Percentiles rank a stretch among this genome's conserved stretches.
Conservation (phyloP, 2,888 invertebrate genomes). For the Apamea anceps region DNA sequence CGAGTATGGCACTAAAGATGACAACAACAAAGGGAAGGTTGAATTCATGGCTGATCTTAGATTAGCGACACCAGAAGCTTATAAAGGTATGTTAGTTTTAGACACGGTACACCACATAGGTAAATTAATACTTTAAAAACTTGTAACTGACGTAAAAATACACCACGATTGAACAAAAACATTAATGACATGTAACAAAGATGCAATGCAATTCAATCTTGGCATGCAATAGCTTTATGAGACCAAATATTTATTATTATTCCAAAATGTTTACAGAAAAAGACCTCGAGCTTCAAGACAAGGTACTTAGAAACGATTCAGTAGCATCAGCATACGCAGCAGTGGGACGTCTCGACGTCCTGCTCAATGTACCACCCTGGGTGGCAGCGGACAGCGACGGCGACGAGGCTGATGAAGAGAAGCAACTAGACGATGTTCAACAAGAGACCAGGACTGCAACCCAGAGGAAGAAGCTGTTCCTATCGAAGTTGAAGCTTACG, state of each 20-base stretch:
- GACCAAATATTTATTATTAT: not conserved
- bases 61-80: conserved; percentile 90
- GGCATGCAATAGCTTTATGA: not conserved
- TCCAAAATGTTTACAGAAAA: conserved; percentile 79
- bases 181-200: not conserved
- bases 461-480: conserved; percentile 90
- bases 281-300: conserved; percentile 91
- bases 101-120: not conserved
- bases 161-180: not conserved
- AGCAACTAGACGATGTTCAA: conserved; percentile 18
- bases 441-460: conserved; percentile 65
- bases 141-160: not conserved
- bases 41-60: conserved; percentile 91
- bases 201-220: not conserved
- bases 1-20: conserved; percentile 79
- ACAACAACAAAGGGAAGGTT: conserved; percentile 87
- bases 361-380: conserved; percentile 74
- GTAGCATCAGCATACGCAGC: conserved; percentile 88
- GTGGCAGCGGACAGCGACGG: conserved; percentile 49
- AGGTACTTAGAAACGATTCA: conserved; percentile 86
- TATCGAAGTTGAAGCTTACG: conserved; percentile 90
- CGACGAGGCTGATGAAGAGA: conserved; percentile 2
- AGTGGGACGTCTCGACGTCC: conserved; percentile 78
- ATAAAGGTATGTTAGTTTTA: conserved; percentile 89
- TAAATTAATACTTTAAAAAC: not conserved